Conservation (phyloP, 53 echinoderm and acorn worm species). For the Temnopleurus reevesii region DNA sequence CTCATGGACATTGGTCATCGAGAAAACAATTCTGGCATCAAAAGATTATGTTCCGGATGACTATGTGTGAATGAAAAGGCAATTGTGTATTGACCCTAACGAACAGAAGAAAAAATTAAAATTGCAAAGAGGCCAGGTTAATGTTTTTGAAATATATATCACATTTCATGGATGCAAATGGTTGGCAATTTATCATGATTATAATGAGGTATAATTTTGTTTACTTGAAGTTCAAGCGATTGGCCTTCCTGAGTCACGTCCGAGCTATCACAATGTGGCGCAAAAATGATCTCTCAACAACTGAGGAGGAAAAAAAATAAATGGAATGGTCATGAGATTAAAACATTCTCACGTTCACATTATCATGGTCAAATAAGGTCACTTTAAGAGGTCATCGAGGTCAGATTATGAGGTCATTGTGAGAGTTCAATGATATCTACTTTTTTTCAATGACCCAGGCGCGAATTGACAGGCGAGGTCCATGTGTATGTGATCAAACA, state of each 20-base stretch:
- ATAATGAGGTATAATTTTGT: neutral
- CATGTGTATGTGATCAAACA: too few relatives aligned
- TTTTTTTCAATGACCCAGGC: neutral
- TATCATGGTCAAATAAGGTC: neutral
- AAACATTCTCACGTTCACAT: constrained; percentile 31
- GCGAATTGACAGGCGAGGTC: too few relatives aligned
- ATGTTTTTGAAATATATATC: neutral
- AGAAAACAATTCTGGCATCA: neutral
- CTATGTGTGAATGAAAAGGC: neutral
- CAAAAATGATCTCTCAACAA: neutral
- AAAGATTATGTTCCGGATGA: constrained; percentile 44
- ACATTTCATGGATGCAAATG: constrained; percentile 21
- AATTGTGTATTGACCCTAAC: constrained; percentile 27
- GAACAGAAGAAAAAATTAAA: neutral
- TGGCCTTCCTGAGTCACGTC: neutral
- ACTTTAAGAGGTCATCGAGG: neutral
- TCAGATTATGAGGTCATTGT: too few relatives aligned
- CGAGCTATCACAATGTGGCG: neutral
- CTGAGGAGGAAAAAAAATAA: neutral
- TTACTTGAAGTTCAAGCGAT: neutral
- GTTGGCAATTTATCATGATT: neutral
- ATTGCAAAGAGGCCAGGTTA: neutral
- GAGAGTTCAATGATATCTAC: constrained; percentile 16
- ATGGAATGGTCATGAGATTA: neutral
- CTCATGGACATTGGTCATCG: neutral